Conservation (phyloP, 2,797 vertebrate genomes). For the Hephaestus fuliginosus region DNA sequence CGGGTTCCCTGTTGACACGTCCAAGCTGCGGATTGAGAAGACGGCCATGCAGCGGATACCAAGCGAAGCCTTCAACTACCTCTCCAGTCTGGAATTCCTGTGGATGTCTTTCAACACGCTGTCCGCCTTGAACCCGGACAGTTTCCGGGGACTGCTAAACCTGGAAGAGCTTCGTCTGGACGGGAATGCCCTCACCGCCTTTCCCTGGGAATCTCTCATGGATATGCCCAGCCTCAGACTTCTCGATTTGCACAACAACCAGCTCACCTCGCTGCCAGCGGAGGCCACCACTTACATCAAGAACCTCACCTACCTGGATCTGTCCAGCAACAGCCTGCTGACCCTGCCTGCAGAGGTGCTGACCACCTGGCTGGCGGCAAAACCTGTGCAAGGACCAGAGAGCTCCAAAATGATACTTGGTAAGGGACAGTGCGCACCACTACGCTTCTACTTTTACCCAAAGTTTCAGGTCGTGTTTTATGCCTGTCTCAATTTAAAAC, state of each 20-base stretch:
- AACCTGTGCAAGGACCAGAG: constrained; percentile 85
- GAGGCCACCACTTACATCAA: constrained; percentile 90
- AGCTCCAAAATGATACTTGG: constrained; percentile 94
- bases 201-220: constrained; percentile 94
- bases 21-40: constrained; percentile 94
- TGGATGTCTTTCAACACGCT: constrained; percentile 97
- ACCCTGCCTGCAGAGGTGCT: constrained; percentile 92
- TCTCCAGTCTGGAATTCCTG: constrained; percentile 93
- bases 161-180: constrained; percentile 94
- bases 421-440: constrained; percentile 75
- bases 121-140: constrained; percentile 86
- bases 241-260: constrained; percentile 96
- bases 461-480: not conserved
- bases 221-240: constrained; percentile 92
- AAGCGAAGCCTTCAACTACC: constrained; percentile 90
- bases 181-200: constrained; percentile 90
- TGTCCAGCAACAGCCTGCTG: constrained; percentile 95
- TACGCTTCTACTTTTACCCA: not conserved
- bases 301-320: constrained; percentile 95
- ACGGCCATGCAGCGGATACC: constrained; percentile 92
- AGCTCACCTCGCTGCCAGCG: constrained; percentile 88
- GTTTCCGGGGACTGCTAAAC: constrained; percentile 89
- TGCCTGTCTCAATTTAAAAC: not conserved
- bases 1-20: constrained; percentile 92
- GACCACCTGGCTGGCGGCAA: constrained; percentile 89